Percentiles rank a stretch among this genome's conserved stretches.
Evolutionary conservation across 2,888 invertebrate species (phyloP).

Genomic region (Spodoptera picta): DNA sequence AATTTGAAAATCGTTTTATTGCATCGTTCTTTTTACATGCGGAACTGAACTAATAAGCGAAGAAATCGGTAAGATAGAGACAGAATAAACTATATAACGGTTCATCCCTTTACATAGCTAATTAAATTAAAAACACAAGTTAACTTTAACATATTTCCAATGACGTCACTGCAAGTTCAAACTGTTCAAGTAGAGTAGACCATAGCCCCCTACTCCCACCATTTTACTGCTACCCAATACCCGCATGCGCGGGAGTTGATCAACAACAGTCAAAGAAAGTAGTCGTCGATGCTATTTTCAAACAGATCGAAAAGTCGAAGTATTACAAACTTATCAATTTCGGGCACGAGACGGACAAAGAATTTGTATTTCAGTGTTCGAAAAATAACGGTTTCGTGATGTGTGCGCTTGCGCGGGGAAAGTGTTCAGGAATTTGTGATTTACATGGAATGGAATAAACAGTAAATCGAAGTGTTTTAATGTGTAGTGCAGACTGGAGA

Average conservation of each 20-base stretch:
- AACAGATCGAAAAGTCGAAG: constrained; percentile 25
- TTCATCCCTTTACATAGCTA: too few relatives aligned
- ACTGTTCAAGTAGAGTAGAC: constrained; percentile 22
- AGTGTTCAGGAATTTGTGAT: constrained; percentile 39
- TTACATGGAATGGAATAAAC: constrained; percentile 22
- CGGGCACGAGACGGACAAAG: constrained; percentile 23
- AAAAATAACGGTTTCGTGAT: constrained; percentile 24
- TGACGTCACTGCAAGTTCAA: constrained; percentile 16
- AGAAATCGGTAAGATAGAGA: too few relatives aligned
- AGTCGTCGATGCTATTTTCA: constrained; percentile 59
- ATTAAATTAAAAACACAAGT: constrained; percentile 4
- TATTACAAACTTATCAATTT: constrained; percentile 22
- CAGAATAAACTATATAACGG: too few relatives aligned
- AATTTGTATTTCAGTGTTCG: constrained; percentile 12
- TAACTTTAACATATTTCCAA: constrained; percentile 4
- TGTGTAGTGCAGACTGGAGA: constrained; percentile 36
- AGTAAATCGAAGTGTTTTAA: constrained; percentile 23
- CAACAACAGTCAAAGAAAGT: constrained; percentile 72
- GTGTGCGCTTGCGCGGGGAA: constrained; percentile 29
- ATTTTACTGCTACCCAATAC: constrained; percentile 65
- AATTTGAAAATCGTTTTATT: too few relatives aligned
- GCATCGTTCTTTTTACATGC: too few relatives aligned
- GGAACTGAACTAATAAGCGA: too few relatives aligned
- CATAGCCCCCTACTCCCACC: constrained; percentile 64
- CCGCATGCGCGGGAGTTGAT: constrained; percentile 71